phyloP scores from a whole-genome alignment of 2,797 vertebrate genomes.

The Huso huso region DNA sequence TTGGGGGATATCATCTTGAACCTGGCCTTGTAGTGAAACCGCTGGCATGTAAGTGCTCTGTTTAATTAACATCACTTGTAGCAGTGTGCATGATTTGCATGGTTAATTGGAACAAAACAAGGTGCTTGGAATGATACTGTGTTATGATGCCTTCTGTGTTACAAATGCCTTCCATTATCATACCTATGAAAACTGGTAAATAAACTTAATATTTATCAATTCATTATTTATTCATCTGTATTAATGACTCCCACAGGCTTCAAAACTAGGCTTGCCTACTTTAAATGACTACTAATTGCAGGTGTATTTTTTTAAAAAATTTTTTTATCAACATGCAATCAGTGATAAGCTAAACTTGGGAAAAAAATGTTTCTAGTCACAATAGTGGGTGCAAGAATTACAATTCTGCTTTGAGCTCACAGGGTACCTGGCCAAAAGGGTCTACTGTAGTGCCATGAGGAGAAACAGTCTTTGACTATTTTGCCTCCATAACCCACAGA shows the following conservation, averaged over 20 bases:
- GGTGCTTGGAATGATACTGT: conserved; percentile 6
- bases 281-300: too few relatives aligned
- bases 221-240: conserved; percentile 23
- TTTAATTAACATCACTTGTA: conserved; percentile 27
- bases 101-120: conserved; percentile 29
- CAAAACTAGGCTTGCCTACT: too few relatives aligned
- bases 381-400: too few relatives aligned
- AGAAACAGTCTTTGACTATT: too few relatives aligned
- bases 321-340: too few relatives aligned
- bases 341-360: too few relatives aligned
- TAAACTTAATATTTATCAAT: neutral
- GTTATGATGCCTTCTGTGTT: conserved; percentile 6
- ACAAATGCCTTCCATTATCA: conserved; percentile 18
- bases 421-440: too few relatives aligned
- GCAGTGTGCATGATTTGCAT: conserved; percentile 28
- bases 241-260: conserved; percentile 12
- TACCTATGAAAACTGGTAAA: conserved; percentile 13
- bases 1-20: conserved; percentile 11
- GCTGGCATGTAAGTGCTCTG: conserved; percentile 23
- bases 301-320: too few relatives aligned
- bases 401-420: too few relatives aligned
- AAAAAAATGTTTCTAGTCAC: too few relatives aligned
- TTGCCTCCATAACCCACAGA: too few relatives aligned
- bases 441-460: too few relatives aligned
- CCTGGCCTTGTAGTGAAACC: conserved; percentile 13